Percentiles rank a stretch among this genome's conserved stretches.
Evolutionary conservation across 2,113 vertebrate genomes (phyloP).

Genomic region (Sylvilagus bachmani): DNA sequence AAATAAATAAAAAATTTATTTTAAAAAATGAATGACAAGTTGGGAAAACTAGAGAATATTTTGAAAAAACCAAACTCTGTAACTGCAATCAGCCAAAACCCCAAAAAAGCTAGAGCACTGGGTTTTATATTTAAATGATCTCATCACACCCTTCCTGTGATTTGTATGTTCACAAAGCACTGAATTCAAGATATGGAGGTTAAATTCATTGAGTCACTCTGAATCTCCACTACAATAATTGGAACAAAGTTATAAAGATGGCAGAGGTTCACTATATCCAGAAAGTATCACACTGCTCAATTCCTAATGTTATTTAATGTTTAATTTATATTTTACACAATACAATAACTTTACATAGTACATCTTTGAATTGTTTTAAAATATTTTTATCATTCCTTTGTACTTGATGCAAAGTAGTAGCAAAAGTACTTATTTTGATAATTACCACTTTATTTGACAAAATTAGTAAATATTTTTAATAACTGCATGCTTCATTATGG

Average conservation of each 20-base stretch:
- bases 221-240: background rate
- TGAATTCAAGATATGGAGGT: background rate
- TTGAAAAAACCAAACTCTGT: background rate
- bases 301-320: background rate
- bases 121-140: background rate
- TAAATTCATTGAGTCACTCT: background rate
- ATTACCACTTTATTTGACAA: conserved; percentile 21
- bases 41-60: background rate
- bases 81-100: background rate
- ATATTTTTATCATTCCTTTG: background rate
- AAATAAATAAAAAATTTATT: too few relatives aligned
- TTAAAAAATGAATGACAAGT: background rate
- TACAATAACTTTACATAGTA: background rate
- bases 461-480: conserved; percentile 66
- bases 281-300: background rate
- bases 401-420: background rate
- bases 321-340: background rate
- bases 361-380: background rate
- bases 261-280: background rate
- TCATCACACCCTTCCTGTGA: background rate
- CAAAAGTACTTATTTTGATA: background rate
- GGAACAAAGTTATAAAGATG: background rate
- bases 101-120: background rate
- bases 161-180: background rate
- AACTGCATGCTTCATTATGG: conserved; percentile 34